phyloP scores from a whole-genome alignment of 2,797 vertebrate genomes.

The Melanotaenia nigrans region DNA sequence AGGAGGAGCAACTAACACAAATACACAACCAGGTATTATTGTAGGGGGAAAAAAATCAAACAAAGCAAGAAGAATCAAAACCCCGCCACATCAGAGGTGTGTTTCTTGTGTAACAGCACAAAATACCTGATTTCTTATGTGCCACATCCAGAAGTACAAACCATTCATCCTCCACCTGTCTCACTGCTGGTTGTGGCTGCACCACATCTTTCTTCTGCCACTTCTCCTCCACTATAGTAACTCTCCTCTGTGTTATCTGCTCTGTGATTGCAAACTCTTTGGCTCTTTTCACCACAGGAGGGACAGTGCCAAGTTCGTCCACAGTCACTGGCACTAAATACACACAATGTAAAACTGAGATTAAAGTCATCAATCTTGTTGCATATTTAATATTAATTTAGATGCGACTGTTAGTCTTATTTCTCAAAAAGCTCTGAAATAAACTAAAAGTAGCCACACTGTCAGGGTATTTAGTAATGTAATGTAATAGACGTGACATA shows the following conservation, averaged over 20 bases:
- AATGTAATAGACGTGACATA: background rate
- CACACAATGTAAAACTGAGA: constrained; percentile 31
- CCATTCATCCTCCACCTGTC: constrained; percentile 71
- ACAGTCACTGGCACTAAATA: constrained; percentile 41
- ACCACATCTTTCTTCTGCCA: constrained; percentile 39
- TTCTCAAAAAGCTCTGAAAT: background rate
- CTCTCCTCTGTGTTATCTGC: constrained; percentile 40
- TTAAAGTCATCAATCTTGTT: background rate
- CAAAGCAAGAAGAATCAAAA: background rate
- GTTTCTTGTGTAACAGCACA: background rate
- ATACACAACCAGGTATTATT: constrained; percentile 52
- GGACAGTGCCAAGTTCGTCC: constrained; percentile 16
- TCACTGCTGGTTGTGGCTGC: constrained; percentile 33
- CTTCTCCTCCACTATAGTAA: constrained; percentile 46
- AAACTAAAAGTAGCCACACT: background rate
- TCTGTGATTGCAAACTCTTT: constrained; percentile 43
- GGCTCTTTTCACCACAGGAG: constrained; percentile 37
- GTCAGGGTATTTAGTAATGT: background rate
- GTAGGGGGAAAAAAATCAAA: background rate
- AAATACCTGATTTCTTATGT: constrained; percentile 72
- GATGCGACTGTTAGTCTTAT: background rate
- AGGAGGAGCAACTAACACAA: constrained; percentile 55
- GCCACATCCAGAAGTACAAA: constrained; percentile 62
- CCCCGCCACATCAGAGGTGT: background rate
- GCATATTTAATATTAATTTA: background rate